Conservation (phyloP, 1,140 invertebrate species). For the Dufourea novaeangliae region DNA sequence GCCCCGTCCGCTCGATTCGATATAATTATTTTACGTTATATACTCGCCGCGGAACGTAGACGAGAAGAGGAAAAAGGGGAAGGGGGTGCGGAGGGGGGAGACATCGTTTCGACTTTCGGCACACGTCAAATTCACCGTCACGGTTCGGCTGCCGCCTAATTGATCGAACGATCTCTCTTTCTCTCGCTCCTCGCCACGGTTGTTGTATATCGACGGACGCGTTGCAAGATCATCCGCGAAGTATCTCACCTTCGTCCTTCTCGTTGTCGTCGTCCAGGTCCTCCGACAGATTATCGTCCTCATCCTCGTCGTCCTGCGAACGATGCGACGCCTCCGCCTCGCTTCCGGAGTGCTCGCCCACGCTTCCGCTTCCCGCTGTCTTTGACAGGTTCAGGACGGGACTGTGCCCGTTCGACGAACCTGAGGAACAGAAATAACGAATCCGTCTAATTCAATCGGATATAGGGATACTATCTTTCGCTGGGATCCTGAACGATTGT, state of each 20-base stretch:
- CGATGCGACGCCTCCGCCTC: conserved; percentile 84
- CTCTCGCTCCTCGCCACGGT: too few species aligned
- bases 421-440: conserved; percentile 77
- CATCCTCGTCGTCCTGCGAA: conserved; percentile 87
- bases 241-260: conserved; percentile 88
- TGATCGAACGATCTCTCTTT: conserved; percentile 51
- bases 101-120: conserved; percentile 59
- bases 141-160: conserved; percentile 47
- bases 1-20: conserved; percentile 74
- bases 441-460: too few species aligned
- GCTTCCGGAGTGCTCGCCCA: conserved; percentile 85
- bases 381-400: conserved; percentile 95
- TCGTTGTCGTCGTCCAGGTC: conserved; percentile 92
- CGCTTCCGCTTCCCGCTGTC: conserved; percentile 87
- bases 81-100: conserved; percentile 1
- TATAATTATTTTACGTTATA: conserved; percentile 79
- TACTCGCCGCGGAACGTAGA: conserved; percentile 59
- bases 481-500: neutral
- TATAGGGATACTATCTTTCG: too few species aligned
- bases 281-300: conserved; percentile 88
- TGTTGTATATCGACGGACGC: conserved; percentile 9
- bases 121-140: conserved; percentile 57
- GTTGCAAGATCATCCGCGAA: neutral
- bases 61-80: too few species aligned
- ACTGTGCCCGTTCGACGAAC: conserved; percentile 93